phyloP scores from a whole-genome alignment of 2,888 invertebrate species.

The Rotaria macrura region DNA sequence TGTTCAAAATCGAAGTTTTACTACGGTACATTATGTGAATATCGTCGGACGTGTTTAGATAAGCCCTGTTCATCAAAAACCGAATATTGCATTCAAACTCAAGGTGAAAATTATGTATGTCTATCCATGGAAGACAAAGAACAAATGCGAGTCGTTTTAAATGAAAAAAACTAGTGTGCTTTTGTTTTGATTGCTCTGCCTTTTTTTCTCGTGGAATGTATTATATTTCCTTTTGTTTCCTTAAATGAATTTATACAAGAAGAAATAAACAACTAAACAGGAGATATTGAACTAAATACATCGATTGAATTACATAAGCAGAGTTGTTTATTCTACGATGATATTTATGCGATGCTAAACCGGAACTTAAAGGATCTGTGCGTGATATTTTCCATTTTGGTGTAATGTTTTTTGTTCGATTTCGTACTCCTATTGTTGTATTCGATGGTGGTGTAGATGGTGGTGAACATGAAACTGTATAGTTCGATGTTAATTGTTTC shows the following conservation, averaged over 20 bases:
- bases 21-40: constrained; percentile 19
- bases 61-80: background rate
- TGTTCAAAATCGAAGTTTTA: background rate
- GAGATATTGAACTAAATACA: background rate
- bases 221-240: background rate
- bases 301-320: background rate
- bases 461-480: constrained; percentile 20
- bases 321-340: background rate
- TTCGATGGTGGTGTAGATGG: background rate
- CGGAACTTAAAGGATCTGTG: background rate
- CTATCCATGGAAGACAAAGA: constrained; percentile 9
- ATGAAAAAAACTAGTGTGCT: background rate
- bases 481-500: background rate
- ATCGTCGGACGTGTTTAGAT: background rate
- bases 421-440: background rate
- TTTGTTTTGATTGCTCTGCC: too few species aligned
- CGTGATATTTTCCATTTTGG: constrained; percentile 23
- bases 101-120: constrained; percentile 4
- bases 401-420: constrained; percentile 24
- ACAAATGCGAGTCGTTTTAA: background rate
- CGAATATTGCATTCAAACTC: background rate
- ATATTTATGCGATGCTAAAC: background rate
- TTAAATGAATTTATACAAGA: background rate
- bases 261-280: background rate
- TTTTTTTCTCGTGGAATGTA: too few species aligned